Evolutionary conservation across 2,888 invertebrate species (phyloP).

Genomic region (Phortica okadai): DNA sequence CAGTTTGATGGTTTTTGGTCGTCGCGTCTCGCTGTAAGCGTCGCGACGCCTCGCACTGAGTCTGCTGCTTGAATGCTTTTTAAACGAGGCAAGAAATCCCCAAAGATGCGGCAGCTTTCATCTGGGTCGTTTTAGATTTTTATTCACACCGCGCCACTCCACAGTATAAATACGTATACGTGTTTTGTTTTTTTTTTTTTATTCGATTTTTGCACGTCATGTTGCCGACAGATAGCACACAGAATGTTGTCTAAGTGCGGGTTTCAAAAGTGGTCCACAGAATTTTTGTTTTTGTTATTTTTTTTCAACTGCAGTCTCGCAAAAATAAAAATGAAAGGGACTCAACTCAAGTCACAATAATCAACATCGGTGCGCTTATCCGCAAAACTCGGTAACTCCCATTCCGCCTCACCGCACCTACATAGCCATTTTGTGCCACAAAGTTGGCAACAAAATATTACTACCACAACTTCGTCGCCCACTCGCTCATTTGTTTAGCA

Average conservation of each 20-base stretch:
- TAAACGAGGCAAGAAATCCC: conserved; percentile 73
- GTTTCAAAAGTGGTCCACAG: conserved; percentile 27
- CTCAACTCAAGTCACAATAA: conserved; percentile 10
- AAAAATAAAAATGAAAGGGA: neutral
- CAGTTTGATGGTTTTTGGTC: conserved; percentile 24
- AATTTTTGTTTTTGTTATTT: neutral
- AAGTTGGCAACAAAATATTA: conserved; percentile 28
- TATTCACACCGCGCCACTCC: neutral
- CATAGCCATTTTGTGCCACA: conserved; percentile 13
- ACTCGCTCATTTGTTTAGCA: neutral
- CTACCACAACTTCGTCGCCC: conserved; percentile 5
- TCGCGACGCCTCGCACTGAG: neutral
- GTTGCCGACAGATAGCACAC: conserved; percentile 34
- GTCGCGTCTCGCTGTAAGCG: neutral
- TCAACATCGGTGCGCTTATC: conserved; percentile 13
- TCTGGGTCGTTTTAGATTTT: conserved; percentile 54
- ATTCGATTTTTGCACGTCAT: neutral
- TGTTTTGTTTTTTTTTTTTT: neutral
- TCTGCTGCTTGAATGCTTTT: conserved; percentile 73
- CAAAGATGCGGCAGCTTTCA: conserved; percentile 66
- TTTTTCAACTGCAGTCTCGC: neutral
- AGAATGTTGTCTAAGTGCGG: conserved; percentile 14
- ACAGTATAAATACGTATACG: neutral
- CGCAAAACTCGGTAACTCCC: conserved; percentile 1
- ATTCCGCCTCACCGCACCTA: neutral